These are phyloP conservation scores for Acanthacorydalis orientalis DNA, from an alignment of 2,888 invertebrate genomes.

Conservation along the genomic window DNA sequence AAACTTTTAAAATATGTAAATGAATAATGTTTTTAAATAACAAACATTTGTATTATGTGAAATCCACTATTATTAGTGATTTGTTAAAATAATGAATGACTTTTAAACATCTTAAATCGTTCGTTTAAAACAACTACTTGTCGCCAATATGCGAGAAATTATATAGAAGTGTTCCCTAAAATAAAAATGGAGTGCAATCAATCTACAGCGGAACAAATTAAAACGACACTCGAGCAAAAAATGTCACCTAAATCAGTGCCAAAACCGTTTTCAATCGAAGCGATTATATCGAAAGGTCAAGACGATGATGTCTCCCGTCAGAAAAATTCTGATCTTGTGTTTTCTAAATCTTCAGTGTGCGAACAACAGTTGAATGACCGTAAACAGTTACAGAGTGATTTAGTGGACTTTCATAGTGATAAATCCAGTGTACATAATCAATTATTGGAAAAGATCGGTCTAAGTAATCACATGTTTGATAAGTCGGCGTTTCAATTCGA, in stretches of 20 bases:
- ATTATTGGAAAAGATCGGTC: not conserved
- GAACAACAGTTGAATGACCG: not conserved
- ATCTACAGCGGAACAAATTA: not conserved
- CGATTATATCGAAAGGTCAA: slow-evolving; percentile 29
- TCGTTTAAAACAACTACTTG: no score
- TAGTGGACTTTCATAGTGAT: not conserved
- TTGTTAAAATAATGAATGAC: no score
- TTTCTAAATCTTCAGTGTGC: no score
- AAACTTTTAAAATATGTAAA: no score
- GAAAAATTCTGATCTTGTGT: not conserved
- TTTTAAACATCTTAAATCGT: no score
- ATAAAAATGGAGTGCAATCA: not conserved
- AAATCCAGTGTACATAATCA: not conserved
- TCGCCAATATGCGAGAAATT: no score
- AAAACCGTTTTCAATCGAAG: slow-evolving; percentile 45
- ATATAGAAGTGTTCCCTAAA: not conserved
- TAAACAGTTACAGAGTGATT: not conserved
- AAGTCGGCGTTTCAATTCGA: no score
- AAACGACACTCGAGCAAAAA: not conserved
- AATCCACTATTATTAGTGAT: no score
- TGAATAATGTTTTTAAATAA: no score
- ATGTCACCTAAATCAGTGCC: slow-evolving; percentile 26
- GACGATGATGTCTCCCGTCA: not conserved
- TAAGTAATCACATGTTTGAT: not conserved
- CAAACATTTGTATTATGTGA: no score